phyloP scores from a whole-genome alignment of 1,140 invertebrate species.

The Drosophila kepulauana region DNA sequence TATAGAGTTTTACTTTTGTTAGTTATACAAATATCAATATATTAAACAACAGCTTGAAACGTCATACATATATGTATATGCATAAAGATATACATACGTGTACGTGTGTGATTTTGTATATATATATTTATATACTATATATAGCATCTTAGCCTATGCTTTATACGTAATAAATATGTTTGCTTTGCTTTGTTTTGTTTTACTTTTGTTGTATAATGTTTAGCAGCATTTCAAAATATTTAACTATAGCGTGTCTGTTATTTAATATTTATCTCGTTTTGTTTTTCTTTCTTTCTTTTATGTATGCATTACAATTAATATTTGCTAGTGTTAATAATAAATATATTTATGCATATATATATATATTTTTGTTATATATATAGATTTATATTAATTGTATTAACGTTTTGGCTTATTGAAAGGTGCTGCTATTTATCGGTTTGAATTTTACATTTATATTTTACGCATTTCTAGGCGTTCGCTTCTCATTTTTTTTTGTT shows the following conservation, averaged over 20 bases:
- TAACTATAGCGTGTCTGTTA: constrained; percentile 73
- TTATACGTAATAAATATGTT: constrained; percentile 52
- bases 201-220: constrained; percentile 39
- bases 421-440: constrained; percentile 63
- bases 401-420: constrained; percentile 61
- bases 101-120: constrained; percentile 19
- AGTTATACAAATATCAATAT: constrained; percentile 67
- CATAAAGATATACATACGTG: constrained; percentile 24
- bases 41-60: constrained; percentile 74
- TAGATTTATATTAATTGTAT: constrained; percentile 37
- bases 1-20: constrained; percentile 33
- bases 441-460: constrained; percentile 64
- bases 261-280: constrained; percentile 31
- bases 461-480: constrained; percentile 38
- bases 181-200: constrained; percentile 25
- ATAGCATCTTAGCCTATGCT: constrained; percentile 56
- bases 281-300: neutral
- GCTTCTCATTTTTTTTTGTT: constrained; percentile 22
- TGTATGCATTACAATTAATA: constrained; percentile 74
- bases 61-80: constrained; percentile 18
- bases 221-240: constrained; percentile 72
- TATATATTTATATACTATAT: constrained; percentile 36
- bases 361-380: constrained; percentile 38
- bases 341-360: constrained; percentile 67
- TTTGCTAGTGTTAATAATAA: constrained; percentile 80